A percentile compares a stretch with the other conserved stretches of the same genome.
phyloP scores from a whole-genome alignment of 2,888 invertebrate genomes.

The Molanna angustata region DNA sequence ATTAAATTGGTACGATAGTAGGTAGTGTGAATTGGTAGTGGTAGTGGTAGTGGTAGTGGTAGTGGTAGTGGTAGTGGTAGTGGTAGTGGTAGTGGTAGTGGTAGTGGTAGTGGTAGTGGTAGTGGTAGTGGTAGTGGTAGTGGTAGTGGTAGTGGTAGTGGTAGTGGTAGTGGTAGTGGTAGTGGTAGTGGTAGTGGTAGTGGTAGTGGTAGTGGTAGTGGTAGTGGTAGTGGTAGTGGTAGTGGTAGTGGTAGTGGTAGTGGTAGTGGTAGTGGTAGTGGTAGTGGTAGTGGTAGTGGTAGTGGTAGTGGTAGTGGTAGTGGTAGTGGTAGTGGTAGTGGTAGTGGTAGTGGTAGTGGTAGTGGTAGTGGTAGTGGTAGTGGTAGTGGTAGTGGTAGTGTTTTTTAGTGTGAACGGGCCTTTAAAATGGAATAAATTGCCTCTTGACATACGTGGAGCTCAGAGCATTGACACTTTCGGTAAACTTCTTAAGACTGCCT shows the following conservation, averaged over 20 bases:
- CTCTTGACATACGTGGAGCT: too few relatives aligned
- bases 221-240: not conserved
- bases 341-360: not conserved
- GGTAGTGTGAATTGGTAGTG: too few relatives aligned
- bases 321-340: not conserved
- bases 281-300: not conserved
- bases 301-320: not conserved
- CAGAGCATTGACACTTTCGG: too few relatives aligned
- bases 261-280: not conserved
- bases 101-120: not conserved
- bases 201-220: not conserved
- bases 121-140: not conserved
- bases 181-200: not conserved
- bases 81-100: not conserved
- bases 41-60: not conserved
- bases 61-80: not conserved
- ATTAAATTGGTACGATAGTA: too few relatives aligned
- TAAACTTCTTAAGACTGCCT: too few relatives aligned
- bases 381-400: not conserved
- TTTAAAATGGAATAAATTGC: too few relatives aligned
- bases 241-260: not conserved
- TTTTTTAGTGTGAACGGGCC: too few relatives aligned
- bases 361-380: not conserved
- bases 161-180: not conserved
- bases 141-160: not conserved